Base-by-base conservation (phyloP, 2,113 vertebrate genomes). In the Speoplatyrhinus poulsoni region DNA sequence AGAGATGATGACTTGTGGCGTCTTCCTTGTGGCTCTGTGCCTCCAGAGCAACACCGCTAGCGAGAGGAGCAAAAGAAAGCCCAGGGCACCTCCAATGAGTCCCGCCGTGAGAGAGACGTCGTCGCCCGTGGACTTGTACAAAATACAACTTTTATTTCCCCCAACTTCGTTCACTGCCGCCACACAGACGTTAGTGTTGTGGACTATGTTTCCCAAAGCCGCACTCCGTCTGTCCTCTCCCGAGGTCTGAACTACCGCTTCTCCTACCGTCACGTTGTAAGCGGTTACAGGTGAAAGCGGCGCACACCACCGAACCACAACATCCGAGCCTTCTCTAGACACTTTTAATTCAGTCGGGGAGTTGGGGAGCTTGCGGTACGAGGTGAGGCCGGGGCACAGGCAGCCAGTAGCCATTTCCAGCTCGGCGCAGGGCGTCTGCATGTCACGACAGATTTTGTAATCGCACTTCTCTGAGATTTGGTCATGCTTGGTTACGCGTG, bases 301-400 rank as follows among this genome's bases (percentile, higher is more conserved):
- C 0, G 89, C 87, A 6, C 93, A 94, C 93, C 93, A 94, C 12
- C 33, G 17, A 6, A 90, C 54, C 0, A 81, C 57, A 0, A 92
- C 89, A 6, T 73, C 62, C 0, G 83, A 83, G 6, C 81, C 87
- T 4, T 87, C 81, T 68, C 60, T 80, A 17, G 62, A 70, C 65
- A 91, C 61, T 0, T 69, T 47, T 10, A 0, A 62, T 1, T 87
- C 46, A 1, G 0, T 0, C 3, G 93, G 92, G 1, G 76, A 2
- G 0, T 75, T 46, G 0, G 93, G 92, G 12, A 0, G 0, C 3
- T 8, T 2, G 0, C 46, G 1, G 0, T 69, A 0, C 6, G 59
- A 16, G 3, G 87, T 76, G 5, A 65, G 13, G 0, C 92, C 92
- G 0, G 76, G 91, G 73, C 93, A 94, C 46, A 50, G 53, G 75